Base-by-base conservation (phyloP, 2,888 invertebrate species). In the Microctonus brassicae region DNA sequence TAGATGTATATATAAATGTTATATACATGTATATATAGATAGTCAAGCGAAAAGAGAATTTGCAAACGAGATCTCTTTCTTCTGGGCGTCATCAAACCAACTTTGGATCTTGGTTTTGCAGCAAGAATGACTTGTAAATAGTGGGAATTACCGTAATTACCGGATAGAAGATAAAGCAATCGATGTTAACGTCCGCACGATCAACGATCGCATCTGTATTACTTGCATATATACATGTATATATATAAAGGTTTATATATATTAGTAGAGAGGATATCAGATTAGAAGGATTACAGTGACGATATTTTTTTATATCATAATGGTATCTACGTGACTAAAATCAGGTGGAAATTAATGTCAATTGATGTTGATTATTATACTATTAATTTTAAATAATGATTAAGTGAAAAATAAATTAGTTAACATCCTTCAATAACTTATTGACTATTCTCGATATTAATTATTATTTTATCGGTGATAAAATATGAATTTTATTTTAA, bases 111-210 rank as follows among this genome's bases (percentile, higher is more conserved):
- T 29, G 34, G 60, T 62, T 42, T 74, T 72, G 72, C 67, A 72
- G 62, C 73, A 62, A 70, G 75, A 78, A 77, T 76, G 72, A 74
- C 77, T 78, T 73, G 79, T 79, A 81, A 79, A 81, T 77, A 69
- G 70, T 72, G 71, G 73, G 76, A 77, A 80, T 81, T 79, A 76
- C 79, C 72, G 75, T 77, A 79, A 80, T 80, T 79, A 80, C 73
- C 68, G 76, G 75, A 75, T 71, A 69, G 75, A 72, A 74, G 74
- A 78, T 76, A 77, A 77, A 78, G 76, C 75, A 76, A 78, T 78
- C 75, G 65, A 72, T 72, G 74, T 75, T 76, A 64, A 67, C 69
- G 63, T 72, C 57, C 57, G 66, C 42, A 72, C 64, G 68, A 73
- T 73, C 70, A 71, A 70, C 73, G 75, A 73, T 71, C 68, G 60